These are phyloP conservation scores for Eupithecia centaureata DNA, from an alignment of 2,888 invertebrate genomes.

Conservation along the genomic window DNA sequence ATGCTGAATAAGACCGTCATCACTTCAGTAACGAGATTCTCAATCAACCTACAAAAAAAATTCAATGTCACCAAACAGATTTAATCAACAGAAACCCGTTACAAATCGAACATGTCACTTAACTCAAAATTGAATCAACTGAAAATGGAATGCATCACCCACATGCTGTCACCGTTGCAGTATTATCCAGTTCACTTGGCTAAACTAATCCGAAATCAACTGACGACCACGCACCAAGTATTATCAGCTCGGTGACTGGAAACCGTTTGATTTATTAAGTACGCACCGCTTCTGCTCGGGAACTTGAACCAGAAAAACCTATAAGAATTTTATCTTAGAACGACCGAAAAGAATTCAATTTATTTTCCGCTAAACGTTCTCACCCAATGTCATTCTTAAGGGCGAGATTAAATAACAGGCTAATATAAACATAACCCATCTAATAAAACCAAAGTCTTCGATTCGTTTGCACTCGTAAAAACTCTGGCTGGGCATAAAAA, in stretches of 20 bases:
- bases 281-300: conserved; percentile 15
- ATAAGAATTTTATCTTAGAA: not conserved
- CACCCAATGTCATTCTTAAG: conserved; percentile 36
- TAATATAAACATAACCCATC: conserved; percentile 48
- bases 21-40: conserved; percentile 17
- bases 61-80: conserved; percentile 28
- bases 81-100: conserved; percentile 40
- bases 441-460: conserved; percentile 49
- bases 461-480: conserved; percentile 52
- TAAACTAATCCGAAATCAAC: conserved; percentile 42
- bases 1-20: not conserved
- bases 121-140: conserved; percentile 41
- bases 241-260: conserved; percentile 38
- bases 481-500: conserved; percentile 51
- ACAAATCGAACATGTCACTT: conserved; percentile 34
- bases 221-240: conserved; percentile 37
- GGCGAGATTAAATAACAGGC: conserved; percentile 38
- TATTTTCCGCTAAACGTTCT: conserved; percentile 31
- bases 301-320: conserved; percentile 35
- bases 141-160: conserved; percentile 43
- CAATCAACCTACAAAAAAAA: not conserved
- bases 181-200: conserved; percentile 43
- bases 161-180: conserved; percentile 42
- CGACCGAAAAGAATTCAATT: conserved; percentile 12
- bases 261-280: conserved; percentile 43